Conservation (phyloP, 2,113 vertebrate species). For the Calyptomena viridis region DNA sequence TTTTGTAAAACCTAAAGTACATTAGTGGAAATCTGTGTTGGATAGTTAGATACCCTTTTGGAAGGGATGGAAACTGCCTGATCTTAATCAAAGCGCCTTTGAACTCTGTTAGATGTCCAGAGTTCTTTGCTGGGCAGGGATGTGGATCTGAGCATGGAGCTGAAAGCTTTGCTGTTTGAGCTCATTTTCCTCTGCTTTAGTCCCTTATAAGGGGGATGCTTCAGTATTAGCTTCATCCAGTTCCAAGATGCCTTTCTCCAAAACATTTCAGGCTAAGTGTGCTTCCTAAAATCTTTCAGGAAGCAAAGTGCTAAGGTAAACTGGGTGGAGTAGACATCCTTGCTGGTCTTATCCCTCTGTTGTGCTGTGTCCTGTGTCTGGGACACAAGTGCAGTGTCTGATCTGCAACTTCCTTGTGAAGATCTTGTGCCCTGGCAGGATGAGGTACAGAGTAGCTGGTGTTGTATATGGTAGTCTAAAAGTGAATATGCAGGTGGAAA, state of each 20-base stretch:
- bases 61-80: not conserved
- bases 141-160: not conserved
- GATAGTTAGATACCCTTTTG: not conserved
- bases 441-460: not conserved
- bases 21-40: not conserved
- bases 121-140: not conserved
- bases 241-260: not conserved
- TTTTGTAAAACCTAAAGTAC: not conserved
- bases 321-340: not conserved
- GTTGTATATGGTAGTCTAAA: not conserved
- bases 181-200: not conserved
- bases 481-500: conserved; percentile 42
- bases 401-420: not conserved
- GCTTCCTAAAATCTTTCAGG: not conserved
- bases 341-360: not conserved
- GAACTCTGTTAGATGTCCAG: not conserved
- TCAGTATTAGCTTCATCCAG: not conserved
- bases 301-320: not conserved
- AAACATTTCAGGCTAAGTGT: not conserved
- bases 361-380: not conserved
- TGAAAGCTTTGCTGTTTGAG: not conserved
- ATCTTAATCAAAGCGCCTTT: not conserved
- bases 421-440: not conserved
- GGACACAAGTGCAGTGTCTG: not conserved
- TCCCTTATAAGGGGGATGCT: accelerated